Conservation (phyloP, 23 tunicate species). For the Styela plicata region DNA sequence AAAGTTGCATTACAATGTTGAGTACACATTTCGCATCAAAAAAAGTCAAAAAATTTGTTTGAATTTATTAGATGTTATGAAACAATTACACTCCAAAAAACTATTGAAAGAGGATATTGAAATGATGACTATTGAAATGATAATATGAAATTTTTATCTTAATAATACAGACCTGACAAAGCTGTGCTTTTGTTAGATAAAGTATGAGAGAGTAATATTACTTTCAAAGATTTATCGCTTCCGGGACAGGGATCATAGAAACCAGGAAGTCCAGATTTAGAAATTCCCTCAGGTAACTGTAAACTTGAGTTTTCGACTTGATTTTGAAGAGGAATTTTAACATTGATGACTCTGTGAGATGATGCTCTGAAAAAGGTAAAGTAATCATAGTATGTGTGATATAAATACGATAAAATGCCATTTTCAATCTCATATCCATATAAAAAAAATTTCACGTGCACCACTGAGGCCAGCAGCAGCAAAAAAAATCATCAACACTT, state of each 20-base stretch:
- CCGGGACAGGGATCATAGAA: conserved; percentile 94
- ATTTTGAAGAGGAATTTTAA: conserved; percentile 77
- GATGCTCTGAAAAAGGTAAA: neutral
- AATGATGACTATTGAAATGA: neutral
- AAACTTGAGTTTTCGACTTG: conserved; percentile 70
- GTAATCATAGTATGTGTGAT: too few relatives aligned
- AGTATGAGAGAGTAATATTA: conserved; percentile 15
- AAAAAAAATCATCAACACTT: too few relatives aligned
- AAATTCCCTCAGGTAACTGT: conserved; percentile 62
- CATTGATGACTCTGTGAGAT: conserved; percentile 40
- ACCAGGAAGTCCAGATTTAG: conserved; percentile 87
- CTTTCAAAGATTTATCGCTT: conserved; percentile 74
- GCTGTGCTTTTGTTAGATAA: neutral
- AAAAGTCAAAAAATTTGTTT: too few relatives aligned
- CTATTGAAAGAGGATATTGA: neutral
- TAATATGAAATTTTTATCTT: neutral
- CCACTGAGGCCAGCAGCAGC: too few relatives aligned
- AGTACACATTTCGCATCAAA: too few relatives aligned
- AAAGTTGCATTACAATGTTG: too few relatives aligned
- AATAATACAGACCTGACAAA: neutral
- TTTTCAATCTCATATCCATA: too few relatives aligned
- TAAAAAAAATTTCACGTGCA: too few relatives aligned
- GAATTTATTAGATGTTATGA: too few relatives aligned
- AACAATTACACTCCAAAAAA: too few relatives aligned
- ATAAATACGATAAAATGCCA: too few relatives aligned